Percentiles rank a stretch among this genome's conserved stretches.
phyloP scores from a whole-genome alignment of 23 tunicate genomes.

The Ciona savignyi region DNA sequence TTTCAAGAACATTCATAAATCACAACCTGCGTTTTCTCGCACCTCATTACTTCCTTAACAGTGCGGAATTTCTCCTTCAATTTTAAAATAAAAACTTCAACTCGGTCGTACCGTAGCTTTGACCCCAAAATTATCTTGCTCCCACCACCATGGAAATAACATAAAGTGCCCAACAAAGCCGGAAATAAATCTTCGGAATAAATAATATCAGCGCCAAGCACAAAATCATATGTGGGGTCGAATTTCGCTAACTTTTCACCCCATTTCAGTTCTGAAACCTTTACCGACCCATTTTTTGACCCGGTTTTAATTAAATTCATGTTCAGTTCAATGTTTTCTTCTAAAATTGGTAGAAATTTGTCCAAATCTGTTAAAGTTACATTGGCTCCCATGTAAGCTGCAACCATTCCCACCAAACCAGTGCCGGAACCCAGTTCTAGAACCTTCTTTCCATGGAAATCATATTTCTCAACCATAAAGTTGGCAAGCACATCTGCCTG shows the following conservation, averaged over 20 bases:
- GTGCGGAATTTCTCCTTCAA: conserved; percentile 23
- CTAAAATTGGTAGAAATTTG: conserved; percentile 56
- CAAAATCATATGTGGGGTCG: conserved; percentile 25
- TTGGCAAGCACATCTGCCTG: neutral
- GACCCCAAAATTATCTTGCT: conserved; percentile 44
- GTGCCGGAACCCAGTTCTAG: conserved; percentile 96
- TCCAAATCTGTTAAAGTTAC: conserved; percentile 65
- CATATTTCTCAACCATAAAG: neutral
- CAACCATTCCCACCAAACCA: conserved; percentile 78
- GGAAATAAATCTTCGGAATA: conserved; percentile 60
- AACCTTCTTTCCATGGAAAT: conserved; percentile 22
- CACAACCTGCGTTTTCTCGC: conserved; percentile 12
- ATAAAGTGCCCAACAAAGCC: conserved; percentile 37
- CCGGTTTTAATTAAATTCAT: conserved; percentile 14
- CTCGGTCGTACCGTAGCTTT: conserved; percentile 67
- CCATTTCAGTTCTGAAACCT: conserved; percentile 58
- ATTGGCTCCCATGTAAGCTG: conserved; percentile 55
- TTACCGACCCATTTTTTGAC: neutral
- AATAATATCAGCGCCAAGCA: conserved; percentile 85
- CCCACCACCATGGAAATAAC: conserved; percentile 8
- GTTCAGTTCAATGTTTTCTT: conserved; percentile 57
- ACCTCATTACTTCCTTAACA: conserved; percentile 13
- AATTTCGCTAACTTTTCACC: conserved; percentile 23
- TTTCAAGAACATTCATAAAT: conserved; percentile 39
- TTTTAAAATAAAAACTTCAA: conserved; percentile 35